Percentiles rank a stretch among this genome's conserved stretches.
phyloP scores from a whole-genome alignment of 2,888 invertebrate genomes.

The Dolichomitus sp. region DNA sequence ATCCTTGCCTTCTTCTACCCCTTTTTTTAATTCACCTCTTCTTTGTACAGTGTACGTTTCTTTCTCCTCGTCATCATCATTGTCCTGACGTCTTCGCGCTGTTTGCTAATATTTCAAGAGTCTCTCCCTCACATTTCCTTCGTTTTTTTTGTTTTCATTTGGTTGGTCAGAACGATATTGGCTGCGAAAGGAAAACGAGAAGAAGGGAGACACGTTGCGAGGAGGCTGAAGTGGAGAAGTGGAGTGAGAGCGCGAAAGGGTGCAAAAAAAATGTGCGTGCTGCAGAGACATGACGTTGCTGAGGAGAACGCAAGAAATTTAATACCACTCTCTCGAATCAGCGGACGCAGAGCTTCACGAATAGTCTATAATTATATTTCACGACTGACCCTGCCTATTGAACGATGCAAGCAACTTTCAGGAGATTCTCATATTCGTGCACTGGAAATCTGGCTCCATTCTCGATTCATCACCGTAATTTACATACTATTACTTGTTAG shows the following conservation, averaged over 20 bases:
- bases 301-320: slow-evolving; percentile 30
- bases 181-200: slow-evolving; percentile 25
- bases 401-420: slow-evolving; percentile 15
- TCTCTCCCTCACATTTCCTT: slow-evolving; percentile 50
- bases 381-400: slow-evolving; percentile 27
- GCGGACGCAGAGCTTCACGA: slow-evolving; percentile 15
- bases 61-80: slow-evolving; percentile 50
- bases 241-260: not conserved
- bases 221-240: not conserved
- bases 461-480: slow-evolving; percentile 25
- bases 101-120: slow-evolving; percentile 57
- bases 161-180: slow-evolving; percentile 52
- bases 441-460: slow-evolving; percentile 1
- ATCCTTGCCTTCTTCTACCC: slow-evolving; percentile 24
- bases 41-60: slow-evolving; percentile 27
- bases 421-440: not conserved
- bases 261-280: slow-evolving; percentile 17
- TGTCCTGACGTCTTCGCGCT: slow-evolving; percentile 57
- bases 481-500: slow-evolving; percentile 14
- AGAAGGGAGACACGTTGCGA: slow-evolving; percentile 1
- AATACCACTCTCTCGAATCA: slow-evolving; percentile 13
- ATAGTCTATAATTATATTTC: slow-evolving; percentile 36
- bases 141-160: slow-evolving; percentile 38
- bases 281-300: not conserved
- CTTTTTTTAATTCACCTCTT: not conserved